Percentiles rank a stretch among this genome's conserved stretches.
Evolutionary conservation across 2,113 vertebrate species (phyloP).

Genomic region (Neogobius melanostomus): DNA sequence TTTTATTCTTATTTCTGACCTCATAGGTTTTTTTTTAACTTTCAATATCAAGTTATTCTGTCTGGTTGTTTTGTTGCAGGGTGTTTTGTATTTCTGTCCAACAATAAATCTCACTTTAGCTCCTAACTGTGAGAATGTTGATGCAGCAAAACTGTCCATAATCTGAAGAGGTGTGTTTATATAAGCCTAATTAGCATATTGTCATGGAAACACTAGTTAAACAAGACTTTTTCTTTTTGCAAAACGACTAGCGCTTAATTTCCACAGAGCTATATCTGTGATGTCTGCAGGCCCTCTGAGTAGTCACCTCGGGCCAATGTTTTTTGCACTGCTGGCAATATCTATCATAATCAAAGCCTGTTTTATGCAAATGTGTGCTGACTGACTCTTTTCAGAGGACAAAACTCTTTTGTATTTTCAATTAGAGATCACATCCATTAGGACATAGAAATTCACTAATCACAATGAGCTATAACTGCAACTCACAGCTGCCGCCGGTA

Average conservation of each 20-base stretch:
- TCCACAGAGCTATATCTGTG: conserved; percentile 61
- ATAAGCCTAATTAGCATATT: conserved; percentile 55
- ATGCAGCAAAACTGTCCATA: conserved; percentile 14
- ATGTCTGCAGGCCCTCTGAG: conserved; percentile 65
- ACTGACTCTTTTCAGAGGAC: conserved; percentile 66
- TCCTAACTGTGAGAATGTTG: conserved; percentile 27
- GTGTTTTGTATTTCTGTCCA: conserved; percentile 35
- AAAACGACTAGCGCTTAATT: conserved; percentile 42
- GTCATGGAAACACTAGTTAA: conserved; percentile 41
- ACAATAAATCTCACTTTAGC: conserved; percentile 43
- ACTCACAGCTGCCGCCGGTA: conserved; percentile 22
- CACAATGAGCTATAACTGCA: conserved; percentile 54
- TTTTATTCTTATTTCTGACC: conserved; percentile 61
- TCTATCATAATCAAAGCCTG: conserved; percentile 70
- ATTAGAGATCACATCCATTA: conserved; percentile 65
- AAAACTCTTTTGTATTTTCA: conserved; percentile 61
- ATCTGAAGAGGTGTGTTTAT: conserved; percentile 37
- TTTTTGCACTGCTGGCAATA: conserved; percentile 65
- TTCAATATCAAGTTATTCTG: conserved; percentile 49
- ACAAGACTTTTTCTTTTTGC: conserved; percentile 33
- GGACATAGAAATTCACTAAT: conserved; percentile 54
- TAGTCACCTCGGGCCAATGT: conserved; percentile 66
- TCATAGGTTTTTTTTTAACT: conserved; percentile 63
- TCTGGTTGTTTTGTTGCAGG: conserved; percentile 42
- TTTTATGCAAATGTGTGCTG: conserved; percentile 71